Conservation (phyloP, 92 coral and sea anemone species). For the Porites lobata region DNA sequence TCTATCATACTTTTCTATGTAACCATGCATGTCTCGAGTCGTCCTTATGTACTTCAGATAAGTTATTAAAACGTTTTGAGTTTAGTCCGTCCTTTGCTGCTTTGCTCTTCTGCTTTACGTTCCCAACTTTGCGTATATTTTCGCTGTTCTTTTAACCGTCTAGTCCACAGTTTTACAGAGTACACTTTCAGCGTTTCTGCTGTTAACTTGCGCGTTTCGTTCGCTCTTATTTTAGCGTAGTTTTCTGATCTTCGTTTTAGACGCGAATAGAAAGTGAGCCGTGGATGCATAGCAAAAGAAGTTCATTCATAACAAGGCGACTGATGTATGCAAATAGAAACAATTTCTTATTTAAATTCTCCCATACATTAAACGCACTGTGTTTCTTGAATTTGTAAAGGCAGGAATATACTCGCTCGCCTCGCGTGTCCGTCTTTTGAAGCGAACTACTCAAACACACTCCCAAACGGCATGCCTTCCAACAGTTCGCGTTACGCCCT, state of each 20-base stretch:
- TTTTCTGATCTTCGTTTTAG: not conserved
- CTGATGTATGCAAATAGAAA: conserved; percentile 99
- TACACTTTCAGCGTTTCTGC: not conserved
- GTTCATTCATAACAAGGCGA: conserved; percentile 71
- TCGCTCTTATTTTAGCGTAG: conserved; percentile 6
- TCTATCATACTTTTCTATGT: conserved; percentile 80
- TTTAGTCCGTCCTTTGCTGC: conserved; percentile 71
- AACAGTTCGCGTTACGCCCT: conserved; percentile 41
- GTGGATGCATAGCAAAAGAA: conserved; percentile 77
- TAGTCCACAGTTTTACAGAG: not conserved
- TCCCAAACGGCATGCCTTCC: not conserved
- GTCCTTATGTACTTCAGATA: conserved; percentile 65
- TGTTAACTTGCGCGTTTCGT: not conserved
- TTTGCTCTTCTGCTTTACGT: conserved; percentile 51
- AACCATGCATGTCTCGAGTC: conserved; percentile 58
- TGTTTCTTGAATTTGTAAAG: conserved; percentile 88
- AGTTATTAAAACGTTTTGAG: conserved; percentile 84
- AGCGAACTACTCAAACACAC: conserved; percentile 5
- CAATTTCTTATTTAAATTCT: conserved; percentile 99
- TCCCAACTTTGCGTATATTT: conserved; percentile 23
- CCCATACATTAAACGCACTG: conserved; percentile 96
- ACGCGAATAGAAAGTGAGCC: conserved; percentile 58
- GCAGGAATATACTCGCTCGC: conserved; percentile 42
- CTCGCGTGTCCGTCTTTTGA: not conserved
- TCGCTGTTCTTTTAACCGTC: conserved; percentile 81